Evolutionary conservation across 2,113 vertebrate species (phyloP).

Genomic region (Misgurnus mizolepis): DNA sequence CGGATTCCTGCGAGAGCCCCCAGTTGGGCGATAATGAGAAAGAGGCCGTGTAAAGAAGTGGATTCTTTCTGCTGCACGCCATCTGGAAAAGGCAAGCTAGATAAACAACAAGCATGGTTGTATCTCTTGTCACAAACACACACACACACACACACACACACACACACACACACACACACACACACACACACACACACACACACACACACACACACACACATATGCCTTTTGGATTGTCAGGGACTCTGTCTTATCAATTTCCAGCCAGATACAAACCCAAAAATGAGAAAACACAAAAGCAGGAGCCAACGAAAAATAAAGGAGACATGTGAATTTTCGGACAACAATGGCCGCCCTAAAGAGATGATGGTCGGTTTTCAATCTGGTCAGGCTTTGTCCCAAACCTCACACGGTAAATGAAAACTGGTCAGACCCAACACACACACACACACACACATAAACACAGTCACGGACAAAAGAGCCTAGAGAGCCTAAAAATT

Average conservation of each 20-base stretch:
- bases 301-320: conserved; percentile 54
- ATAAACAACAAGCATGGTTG: conserved; percentile 72
- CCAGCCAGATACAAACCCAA: conserved; percentile 72
- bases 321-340: conserved; percentile 42
- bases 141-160: too few species aligned
- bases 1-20: conserved; percentile 59
- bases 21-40: conserved; percentile 57
- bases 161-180: too few species aligned
- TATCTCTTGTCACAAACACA: conserved; percentile 59
- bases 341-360: conserved; percentile 70
- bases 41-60: conserved; percentile 68
- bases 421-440: conserved; percentile 15
- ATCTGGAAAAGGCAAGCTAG: conserved; percentile 77
- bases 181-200: too few species aligned
- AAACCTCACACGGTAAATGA: conserved; percentile 60
- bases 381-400: conserved; percentile 66
- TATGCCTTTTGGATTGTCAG: conserved; percentile 69
- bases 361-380: conserved; percentile 66
- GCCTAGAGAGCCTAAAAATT: not conserved
- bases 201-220: conserved; percentile 37
- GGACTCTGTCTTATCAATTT: conserved; percentile 78
- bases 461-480: not conserved
- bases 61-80: conserved; percentile 73
- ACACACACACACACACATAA: not conserved
- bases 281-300: conserved; percentile 66